Conservation (phyloP, 1,140 invertebrate genomes). For the Drosophila ohnishii region DNA sequence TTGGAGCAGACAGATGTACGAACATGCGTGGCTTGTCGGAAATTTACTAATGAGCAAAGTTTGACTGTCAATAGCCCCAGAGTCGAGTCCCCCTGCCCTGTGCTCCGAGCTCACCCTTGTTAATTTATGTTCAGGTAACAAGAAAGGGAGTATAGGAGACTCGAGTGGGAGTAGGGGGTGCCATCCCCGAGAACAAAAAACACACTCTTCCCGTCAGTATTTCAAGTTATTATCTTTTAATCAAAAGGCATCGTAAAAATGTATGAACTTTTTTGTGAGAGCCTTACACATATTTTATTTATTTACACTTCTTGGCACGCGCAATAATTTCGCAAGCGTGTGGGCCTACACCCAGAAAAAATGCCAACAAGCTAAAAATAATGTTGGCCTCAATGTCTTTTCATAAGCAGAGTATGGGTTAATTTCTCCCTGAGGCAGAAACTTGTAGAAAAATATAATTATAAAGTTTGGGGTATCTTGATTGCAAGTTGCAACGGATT, state of each 20-base stretch:
- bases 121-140: conserved; percentile 72
- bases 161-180: not conserved
- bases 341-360: conserved; percentile 12
- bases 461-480: not conserved
- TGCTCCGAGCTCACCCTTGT: conserved; percentile 20
- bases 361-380: conserved; percentile 5
- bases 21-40: conserved; percentile 57
- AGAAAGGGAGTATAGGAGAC: conserved; percentile 20
- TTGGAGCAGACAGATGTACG: conserved; percentile 25
- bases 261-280: conserved; percentile 64
- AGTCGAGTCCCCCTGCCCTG: not conserved
- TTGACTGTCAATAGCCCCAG: conserved; percentile 51
- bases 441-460: not conserved
- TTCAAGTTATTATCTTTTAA: conserved; percentile 63
- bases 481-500: not conserved
- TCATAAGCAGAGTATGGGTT: not conserved
- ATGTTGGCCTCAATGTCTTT: not conserved
- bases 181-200: conserved; percentile 4
- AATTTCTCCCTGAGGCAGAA: not conserved
- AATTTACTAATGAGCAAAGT: conserved; percentile 80
- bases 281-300: conserved; percentile 46
- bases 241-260: conserved; percentile 69
- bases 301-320: conserved; percentile 32
- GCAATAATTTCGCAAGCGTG: not conserved
- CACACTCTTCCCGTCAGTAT: not conserved